Percentiles rank a stretch among this genome's conserved stretches.
Evolutionary conservation across 2,113 vertebrate genomes (phyloP).

Genomic region (Chrysochloris asiatica): DNA sequence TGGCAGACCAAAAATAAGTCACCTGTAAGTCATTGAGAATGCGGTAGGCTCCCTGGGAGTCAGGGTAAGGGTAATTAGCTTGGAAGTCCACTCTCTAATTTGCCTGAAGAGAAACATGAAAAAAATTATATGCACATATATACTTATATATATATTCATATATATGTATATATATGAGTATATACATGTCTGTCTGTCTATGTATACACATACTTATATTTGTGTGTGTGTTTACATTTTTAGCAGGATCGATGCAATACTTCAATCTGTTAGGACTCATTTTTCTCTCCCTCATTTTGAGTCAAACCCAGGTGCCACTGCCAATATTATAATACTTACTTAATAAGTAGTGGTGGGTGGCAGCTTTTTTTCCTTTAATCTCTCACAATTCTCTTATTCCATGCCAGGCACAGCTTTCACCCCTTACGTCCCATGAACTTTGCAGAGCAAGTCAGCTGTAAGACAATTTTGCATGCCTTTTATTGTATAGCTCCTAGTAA

Average conservation of each 20-base stretch:
- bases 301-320: conserved; percentile 69
- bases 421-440: conserved; percentile 53
- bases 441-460: conserved; percentile 71
- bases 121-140: conserved; percentile 47
- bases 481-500: conserved; percentile 72
- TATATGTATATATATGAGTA: not conserved
- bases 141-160: not conserved
- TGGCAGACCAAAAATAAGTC: conserved; percentile 59
- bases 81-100: conserved; percentile 77
- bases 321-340: conserved; percentile 66
- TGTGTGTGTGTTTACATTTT: conserved; percentile 78
- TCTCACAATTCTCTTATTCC: conserved; percentile 69
- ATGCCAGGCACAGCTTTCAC: conserved; percentile 66
- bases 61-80: conserved; percentile 83
- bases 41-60: conserved; percentile 59
- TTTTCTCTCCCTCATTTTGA: conserved; percentile 56
- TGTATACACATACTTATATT: too few relatives aligned
- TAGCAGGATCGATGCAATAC: conserved; percentile 54
- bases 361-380: conserved; percentile 44
- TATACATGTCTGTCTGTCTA: too few relatives aligned
- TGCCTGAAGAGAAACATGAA: conserved; percentile 83
- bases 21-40: conserved; percentile 85
- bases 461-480: conserved; percentile 72
- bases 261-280: conserved; percentile 67
- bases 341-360: conserved; percentile 65